phyloP scores from a whole-genome alignment of 2,113 vertebrate genomes.

The Rhabdornis inornatus region DNA sequence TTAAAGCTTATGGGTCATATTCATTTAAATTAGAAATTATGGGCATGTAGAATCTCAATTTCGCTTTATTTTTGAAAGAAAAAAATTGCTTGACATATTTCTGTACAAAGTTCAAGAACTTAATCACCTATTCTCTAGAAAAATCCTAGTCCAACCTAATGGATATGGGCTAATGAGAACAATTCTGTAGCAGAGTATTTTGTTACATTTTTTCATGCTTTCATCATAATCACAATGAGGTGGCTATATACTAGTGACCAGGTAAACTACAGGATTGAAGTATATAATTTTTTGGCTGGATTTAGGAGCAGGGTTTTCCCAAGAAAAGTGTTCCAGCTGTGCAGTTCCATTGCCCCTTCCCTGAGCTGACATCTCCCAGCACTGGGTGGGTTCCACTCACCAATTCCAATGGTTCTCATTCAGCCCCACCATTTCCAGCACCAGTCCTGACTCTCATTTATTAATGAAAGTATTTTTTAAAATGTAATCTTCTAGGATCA shows the following conservation, averaged over 20 bases:
- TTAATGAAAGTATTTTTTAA: background rate
- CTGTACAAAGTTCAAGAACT: background rate
- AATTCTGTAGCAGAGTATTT: background rate
- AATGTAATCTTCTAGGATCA: background rate
- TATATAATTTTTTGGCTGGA: background rate
- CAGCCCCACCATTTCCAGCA: background rate
- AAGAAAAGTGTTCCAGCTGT: background rate
- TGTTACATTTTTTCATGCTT: background rate
- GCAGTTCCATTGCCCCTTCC: background rate
- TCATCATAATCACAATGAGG: background rate
- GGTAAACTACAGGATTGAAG: background rate
- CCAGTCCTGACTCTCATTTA: background rate
- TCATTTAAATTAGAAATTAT: background rate
- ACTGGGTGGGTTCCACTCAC: background rate
- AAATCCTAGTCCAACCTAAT: background rate
- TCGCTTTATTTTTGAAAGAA: background rate
- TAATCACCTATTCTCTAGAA: background rate
- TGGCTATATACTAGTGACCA: background rate
- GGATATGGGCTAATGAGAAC: background rate
- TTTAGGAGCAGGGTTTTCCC: background rate
- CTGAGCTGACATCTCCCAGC: background rate
- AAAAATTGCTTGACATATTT: background rate
- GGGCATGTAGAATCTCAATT: background rate
- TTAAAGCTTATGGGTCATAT: background rate
- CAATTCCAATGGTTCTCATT: background rate